Base-by-base conservation (phyloP, 2,888 invertebrate species). In the Lasioglossum pauxillum region DNA sequence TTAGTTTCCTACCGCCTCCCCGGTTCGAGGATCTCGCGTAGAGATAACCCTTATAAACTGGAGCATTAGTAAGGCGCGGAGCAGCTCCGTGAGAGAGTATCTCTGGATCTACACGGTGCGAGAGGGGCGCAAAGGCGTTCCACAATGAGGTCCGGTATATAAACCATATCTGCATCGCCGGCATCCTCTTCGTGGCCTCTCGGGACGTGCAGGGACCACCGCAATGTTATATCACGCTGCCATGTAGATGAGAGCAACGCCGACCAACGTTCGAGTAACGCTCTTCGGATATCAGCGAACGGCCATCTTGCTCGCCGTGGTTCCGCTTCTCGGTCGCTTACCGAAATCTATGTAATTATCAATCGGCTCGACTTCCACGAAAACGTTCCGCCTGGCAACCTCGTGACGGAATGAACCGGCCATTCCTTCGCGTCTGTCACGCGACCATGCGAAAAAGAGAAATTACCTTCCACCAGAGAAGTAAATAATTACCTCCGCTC, bases 21-120 rank as follows among this genome's bases (percentile, higher is more conserved):
- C 46, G 73, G 78, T 76, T 57, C 77, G 82, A 75, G 93, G 93
- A 93, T 93, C 92, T 78, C 87, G 77, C 78, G 73, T 76, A 71
- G 83, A 92, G 93, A 94, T 94, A 94, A 93, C 93, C 93, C 93
- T 94, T 93, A 94, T 94, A 94, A 95, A 94, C 94, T 94, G 93
- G 94, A 94, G 94, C 94, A 95, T 95, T 95, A 94, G 94, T 92
- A 91, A 93, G 91, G 91, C 92, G 93, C 90, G 92, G 93, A 93
- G 92, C 91, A 90, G 88, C 90, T 87, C 88, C 86, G 86, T 86
- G 89, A 90, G 88, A 90, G 90, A 89, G 91, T 92, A 93, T 93
- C 93, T 91, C 83, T 83, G 87, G 89, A 94, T 94, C 94, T 93
- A 93, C 93, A 92, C 91, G 91, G 81, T 88, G 89, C 91, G 87